These are phyloP conservation scores for rat (Rattus norvegicus) DNA, from an alignment of 2,113 vertebrate genomes.

Conservation along the genomic window DNA sequence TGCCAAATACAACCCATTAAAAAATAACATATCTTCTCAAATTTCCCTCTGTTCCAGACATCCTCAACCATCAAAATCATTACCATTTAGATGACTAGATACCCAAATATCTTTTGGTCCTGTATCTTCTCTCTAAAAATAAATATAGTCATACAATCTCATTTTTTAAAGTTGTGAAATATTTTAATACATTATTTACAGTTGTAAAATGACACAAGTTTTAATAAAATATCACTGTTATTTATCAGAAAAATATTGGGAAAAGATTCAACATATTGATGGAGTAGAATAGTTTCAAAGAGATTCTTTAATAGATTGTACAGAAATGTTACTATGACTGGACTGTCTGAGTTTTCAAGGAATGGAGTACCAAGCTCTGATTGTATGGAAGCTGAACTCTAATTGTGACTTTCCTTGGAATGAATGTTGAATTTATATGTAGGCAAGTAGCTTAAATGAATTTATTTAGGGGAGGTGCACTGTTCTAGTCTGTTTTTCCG, in stretches of 20 bases:
- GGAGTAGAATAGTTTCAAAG: not conserved
- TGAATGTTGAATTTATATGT: not conserved
- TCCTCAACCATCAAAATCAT: not conserved
- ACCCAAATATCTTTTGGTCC: not conserved
- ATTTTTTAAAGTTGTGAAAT: not conserved
- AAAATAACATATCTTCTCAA: not conserved
- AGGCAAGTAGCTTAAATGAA: not conserved
- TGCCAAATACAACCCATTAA: not conserved
- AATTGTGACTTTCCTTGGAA: too few relatives aligned
- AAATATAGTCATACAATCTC: accelerated
- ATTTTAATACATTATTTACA: not conserved
- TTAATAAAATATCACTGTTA: not conserved
- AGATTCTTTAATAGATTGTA: not conserved
- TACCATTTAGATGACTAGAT: not conserved
- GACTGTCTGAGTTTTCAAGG: not conserved
- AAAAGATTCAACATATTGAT: not conserved
- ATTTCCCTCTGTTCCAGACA: not conserved
- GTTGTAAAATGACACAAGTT: not conserved
- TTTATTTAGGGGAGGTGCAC: not conserved
- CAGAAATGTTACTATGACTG: not conserved
- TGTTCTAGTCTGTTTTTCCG: not conserved
- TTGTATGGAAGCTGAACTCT: not conserved
- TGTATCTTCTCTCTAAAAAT: not conserved
- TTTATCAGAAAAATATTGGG: not conserved
- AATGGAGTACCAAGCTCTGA: too few relatives aligned